Evolutionary conservation across 2,113 vertebrate species (phyloP), one percentile per base, ranked within the genome.

Genomic region (Zosterops pallidus): DNA sequence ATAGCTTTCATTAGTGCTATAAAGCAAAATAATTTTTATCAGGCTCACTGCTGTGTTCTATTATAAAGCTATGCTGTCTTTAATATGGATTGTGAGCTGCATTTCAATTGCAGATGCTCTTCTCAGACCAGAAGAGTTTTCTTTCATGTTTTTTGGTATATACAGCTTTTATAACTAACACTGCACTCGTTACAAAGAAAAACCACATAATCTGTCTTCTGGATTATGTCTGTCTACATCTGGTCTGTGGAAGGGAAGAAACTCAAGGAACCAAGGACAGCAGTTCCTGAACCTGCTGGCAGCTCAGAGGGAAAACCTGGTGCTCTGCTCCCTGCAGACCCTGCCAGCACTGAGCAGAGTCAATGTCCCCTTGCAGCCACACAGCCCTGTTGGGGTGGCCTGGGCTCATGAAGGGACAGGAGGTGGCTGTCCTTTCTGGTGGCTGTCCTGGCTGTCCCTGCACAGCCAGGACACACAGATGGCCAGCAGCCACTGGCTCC

Each of bases 31-130:
- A 31, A 83, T 79, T 91, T 94, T 83, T n/a, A 68, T 49, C 41
- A 80, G 59, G 60, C 22, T 83, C 57, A 33, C 89, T 88, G 59
- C 79, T 92, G 70, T 72, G 75, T 12, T 86, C 89, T 71, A 24
- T 88, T 80, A 83, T 39, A 86, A 71, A 74, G 44, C 44, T 39
- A 20, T 41, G 64, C 21, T 77, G 16, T 37, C 52, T 85, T 62
- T 75, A 76, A 68, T 20, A 76, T 3, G 44, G 46, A n/a, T 4
- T 86, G 72, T 90, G 57, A 80, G 56, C 83, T 94, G 90, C 83
- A 75, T 50, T 65, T 20, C 42, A 64, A 92, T 60, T 60, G 44
- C 64, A 93, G 76, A 75, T 49, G 47, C 63, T 89, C 59, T 56
- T 90, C 69, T 70, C 75, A 65, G 26, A 64, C 24, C 44, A 89